Evolutionary conservation across 2,888 invertebrate genomes (phyloP), one percentile per base, ranked within the genome.

Genomic region (Homarus gammarus): DNA sequence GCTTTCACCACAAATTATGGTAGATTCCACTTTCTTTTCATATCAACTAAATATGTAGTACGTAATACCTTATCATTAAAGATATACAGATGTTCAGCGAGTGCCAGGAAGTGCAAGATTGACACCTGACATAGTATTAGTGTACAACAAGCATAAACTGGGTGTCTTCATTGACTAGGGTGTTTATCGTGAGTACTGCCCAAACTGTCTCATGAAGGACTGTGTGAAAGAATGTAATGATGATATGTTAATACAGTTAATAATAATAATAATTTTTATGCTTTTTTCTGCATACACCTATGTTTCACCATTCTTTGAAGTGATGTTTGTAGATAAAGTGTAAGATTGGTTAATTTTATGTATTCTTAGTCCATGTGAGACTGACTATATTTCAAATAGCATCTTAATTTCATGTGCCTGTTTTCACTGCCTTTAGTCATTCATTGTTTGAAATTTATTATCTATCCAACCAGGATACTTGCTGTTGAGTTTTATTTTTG

Each of bases 181-280:
- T 78, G 85, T 77, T 70, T 36, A 64, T 78, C 70, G 49, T 78
- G 77, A 86, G 78, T 70, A 86, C 78, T 86, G 78, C 77, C 78
- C 78, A 49, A 51, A 78, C 40, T 78, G 78, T 85, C 64, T 86
- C 78, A 78, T 86, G 78, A 85, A 75, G 75, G 78, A 77, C 33
- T 61, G 77, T 84, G 77, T 86, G 78, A 70, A 86, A 78, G 85
- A 78, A 51, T 86, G 73, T 64, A 56, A 64, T 68, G 31, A 86
- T 86, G n/a, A n/a, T n/a, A n/a, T n/a, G 78, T 86, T 78, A 86
- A 86, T 78, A 86, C 85, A 78, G 85, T 78, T 86, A 68, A 70
- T 77, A 85, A 40, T 72, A 36, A 38, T 27, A 38, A n/a, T 38
- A 27, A 72, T 38, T 86, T 78, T 78, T 86, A 86, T 78, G 64